Conservation (phyloP, 2,113 vertebrate species). For the Manacus vitellinus region DNA sequence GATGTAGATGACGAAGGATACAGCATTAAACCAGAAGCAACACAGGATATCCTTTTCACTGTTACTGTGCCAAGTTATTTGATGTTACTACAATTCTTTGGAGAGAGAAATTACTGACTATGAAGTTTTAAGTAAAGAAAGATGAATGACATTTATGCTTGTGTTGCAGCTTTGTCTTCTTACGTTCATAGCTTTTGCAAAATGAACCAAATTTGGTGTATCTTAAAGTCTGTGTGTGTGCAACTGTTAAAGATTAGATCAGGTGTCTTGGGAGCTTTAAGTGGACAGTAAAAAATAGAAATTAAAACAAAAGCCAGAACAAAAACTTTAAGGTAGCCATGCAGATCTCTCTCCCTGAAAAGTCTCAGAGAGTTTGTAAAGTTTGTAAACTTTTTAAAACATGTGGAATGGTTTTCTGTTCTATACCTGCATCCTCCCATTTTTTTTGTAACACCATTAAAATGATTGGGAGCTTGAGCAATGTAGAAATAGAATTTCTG, state of each 20-base stretch:
- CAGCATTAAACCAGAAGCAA: slow-evolving; percentile 92
- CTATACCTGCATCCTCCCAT: not conserved
- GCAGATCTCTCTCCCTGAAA: not conserved
- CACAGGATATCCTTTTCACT: slow-evolving; percentile 89
- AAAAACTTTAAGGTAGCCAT: not conserved
- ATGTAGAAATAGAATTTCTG: not conserved
- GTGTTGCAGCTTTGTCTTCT: not conserved
- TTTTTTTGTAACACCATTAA: not conserved
- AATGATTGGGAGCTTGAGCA: not conserved
- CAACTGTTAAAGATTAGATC: not conserved
- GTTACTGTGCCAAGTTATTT: not conserved
- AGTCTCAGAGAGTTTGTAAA: not conserved
- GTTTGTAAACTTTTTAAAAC: not conserved
- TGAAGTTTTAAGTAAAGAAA: not conserved
- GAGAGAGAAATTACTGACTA: not conserved
- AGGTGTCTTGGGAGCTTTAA: not conserved
- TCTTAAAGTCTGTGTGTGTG: not conserved
- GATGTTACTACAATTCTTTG: not conserved
- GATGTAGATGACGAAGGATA: slow-evolving; percentile 95
- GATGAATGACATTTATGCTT: not conserved
- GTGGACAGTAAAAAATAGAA: not conserved
- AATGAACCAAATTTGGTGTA: not conserved
- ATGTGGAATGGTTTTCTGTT: not conserved
- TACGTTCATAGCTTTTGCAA: not conserved
- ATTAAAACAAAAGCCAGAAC: not conserved